phyloP scores from a whole-genome alignment of 2,113 vertebrate species.

The Pelmatolapia mariae region DNA sequence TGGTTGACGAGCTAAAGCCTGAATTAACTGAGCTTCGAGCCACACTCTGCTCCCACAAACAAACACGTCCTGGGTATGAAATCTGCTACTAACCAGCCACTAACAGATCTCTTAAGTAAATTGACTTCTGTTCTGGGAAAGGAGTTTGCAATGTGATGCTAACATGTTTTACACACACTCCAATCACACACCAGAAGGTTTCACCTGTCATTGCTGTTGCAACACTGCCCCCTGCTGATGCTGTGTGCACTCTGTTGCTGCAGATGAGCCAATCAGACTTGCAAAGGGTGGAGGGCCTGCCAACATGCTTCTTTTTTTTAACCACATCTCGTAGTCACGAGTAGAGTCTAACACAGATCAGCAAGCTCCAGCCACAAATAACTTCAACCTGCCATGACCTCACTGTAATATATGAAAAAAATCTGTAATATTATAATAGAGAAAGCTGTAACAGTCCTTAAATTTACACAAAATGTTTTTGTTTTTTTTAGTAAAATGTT shows the following conservation, averaged over 20 bases:
- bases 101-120: neutral
- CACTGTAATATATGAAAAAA: neutral
- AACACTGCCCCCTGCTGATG: conserved; percentile 14
- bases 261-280: neutral
- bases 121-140: neutral
- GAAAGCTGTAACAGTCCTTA: neutral
- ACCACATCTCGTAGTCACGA: neutral
- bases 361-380: neutral
- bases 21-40: neutral
- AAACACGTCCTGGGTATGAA: neutral
- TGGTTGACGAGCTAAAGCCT: neutral
- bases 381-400: neutral
- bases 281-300: neutral
- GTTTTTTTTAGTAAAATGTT: neutral
- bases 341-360: neutral
- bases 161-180: neutral
- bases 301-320: neutral
- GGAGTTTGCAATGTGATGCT: neutral
- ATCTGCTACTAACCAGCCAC: neutral
- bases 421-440: neutral
- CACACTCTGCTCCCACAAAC: neutral
- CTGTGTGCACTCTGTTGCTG: neutral
- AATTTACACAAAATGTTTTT: neutral
- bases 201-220: neutral
- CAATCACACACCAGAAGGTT: neutral